A percentile compares a stretch with the other conserved stretches of the same genome.
phyloP scores from a whole-genome alignment of 2,113 vertebrate species.

The Myocastor coypus region DNA sequence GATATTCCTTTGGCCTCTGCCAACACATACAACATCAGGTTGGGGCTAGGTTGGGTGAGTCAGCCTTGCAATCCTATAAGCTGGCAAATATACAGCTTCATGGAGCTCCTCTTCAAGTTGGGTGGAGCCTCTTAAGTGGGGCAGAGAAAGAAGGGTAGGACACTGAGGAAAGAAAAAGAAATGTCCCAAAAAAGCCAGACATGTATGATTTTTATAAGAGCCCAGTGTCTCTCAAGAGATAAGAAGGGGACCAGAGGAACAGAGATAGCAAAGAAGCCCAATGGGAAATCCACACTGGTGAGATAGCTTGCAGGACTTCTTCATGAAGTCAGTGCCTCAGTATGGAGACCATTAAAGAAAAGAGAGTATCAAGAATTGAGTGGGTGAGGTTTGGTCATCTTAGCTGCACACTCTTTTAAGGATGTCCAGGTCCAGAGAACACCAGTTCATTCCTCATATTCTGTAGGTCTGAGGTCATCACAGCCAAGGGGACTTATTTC shows the following conservation, averaged over 20 bases:
- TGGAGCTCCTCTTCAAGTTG: not conserved
- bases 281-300: not conserved
- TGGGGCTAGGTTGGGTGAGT: conserved; percentile 30
- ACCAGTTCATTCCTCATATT: not conserved
- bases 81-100: not conserved
- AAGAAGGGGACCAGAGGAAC: not conserved
- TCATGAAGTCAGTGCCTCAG: not conserved
- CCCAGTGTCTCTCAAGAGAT: not conserved
- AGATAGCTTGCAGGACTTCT: not conserved
- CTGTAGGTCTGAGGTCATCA: not conserved
- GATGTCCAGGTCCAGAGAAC: not conserved
- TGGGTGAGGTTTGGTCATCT: not conserved
- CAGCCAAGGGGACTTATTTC: not conserved
- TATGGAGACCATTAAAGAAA: conserved; percentile 37
- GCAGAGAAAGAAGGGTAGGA: not conserved
- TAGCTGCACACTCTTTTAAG: not conserved
- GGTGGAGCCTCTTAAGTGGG: not conserved
- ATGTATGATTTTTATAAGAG: not conserved
- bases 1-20: not conserved
- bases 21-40: not conserved
- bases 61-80: not conserved
- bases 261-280: not conserved
- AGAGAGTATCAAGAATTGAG: not conserved
- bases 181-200: not conserved
- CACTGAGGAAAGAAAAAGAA: not conserved